Base-by-base conservation (phyloP, 2,888 invertebrate species). In the Hypercompe scribonia region DNA sequence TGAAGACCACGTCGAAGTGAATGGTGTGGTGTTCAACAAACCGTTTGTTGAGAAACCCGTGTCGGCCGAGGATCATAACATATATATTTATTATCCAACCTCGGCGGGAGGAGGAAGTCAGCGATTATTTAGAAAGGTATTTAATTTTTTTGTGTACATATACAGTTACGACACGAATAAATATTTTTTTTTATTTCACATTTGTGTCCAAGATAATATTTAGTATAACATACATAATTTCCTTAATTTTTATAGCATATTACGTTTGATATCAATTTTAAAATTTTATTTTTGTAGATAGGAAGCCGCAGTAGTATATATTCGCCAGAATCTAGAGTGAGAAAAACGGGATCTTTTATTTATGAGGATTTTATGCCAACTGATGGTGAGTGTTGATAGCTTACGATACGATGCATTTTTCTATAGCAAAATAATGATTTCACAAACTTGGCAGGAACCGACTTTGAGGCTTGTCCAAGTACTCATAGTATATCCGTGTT, bases 341-440 rank as follows among this genome's bases (percentile, higher is more conserved):
- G 99, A 72, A 99, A 99, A 95, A 98, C 98, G 68, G 99, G 99
- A 65, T 99, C 99, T 21, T 99, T 98, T 94, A 99, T 99, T 90
- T 99, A 99, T 92, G 99, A 99, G 96, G 99, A 99, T 94, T 99
- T 99, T 94, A 99, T 99, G 99, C 99, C 99, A 11, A 99, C 99
- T 58, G 99, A 99, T 96, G 99, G 99, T 95, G 96, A 96, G 96
- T 87, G 68, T 34, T 71, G 21, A 50, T 58, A 58, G 58, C 31
- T 15, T 31, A 31, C 28, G 15, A 50, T 50, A 50, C 24, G 46
- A 31, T 15, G 18, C 31, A 31, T 28, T 15, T 13, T 28, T 71
- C 18, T 13, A 33, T 54, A 31, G 31, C 61, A 61, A 31, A 61
- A 61, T 31, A 31, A 61, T 31, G 65, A 68, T 68, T 71, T 75